Percentiles rank a stretch among this genome's conserved stretches.
phyloP scores from a whole-genome alignment of 2,888 invertebrate species.

The Fabriciana adippe region DNA sequence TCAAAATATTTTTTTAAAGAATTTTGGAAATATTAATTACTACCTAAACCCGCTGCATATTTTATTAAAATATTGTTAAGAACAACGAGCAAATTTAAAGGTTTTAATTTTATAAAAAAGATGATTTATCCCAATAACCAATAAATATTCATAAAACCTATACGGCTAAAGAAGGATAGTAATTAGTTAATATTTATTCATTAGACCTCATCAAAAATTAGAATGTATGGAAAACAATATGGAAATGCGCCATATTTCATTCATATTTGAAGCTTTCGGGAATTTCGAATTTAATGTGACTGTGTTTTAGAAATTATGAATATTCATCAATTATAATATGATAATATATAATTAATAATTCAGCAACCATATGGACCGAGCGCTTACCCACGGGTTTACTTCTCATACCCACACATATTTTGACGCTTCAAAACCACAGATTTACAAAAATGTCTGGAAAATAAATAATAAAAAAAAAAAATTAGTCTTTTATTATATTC shows the following conservation, averaged over 20 bases:
- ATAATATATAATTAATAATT: conserved; percentile 3
- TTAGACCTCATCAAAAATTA: background rate
- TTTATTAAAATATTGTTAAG: too few relatives aligned
- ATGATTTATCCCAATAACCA: background rate
- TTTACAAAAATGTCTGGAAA: too few relatives aligned
- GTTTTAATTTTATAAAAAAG: background rate
- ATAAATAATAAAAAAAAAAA: too few relatives aligned
- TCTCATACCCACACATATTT: too few relatives aligned
- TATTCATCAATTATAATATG: background rate
- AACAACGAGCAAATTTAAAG: background rate
- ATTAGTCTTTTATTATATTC: too few relatives aligned
- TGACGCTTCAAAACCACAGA: too few relatives aligned
- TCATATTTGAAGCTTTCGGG: background rate
- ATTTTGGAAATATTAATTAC: too few relatives aligned
- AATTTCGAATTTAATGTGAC: background rate
- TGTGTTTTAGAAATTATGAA: background rate
- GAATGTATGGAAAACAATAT: conserved; percentile 5
- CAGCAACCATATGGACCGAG: background rate
- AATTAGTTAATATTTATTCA: conserved; percentile 16
- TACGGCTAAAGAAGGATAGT: background rate
- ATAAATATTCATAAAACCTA: background rate
- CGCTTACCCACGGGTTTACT: too few relatives aligned
- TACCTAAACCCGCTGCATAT: too few relatives aligned
- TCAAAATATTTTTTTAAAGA: too few relatives aligned
- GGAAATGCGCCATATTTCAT: background rate